Conservation (phyloP, 64 coral and sea anemone genomes). For the Platygyra sinensis region DNA sequence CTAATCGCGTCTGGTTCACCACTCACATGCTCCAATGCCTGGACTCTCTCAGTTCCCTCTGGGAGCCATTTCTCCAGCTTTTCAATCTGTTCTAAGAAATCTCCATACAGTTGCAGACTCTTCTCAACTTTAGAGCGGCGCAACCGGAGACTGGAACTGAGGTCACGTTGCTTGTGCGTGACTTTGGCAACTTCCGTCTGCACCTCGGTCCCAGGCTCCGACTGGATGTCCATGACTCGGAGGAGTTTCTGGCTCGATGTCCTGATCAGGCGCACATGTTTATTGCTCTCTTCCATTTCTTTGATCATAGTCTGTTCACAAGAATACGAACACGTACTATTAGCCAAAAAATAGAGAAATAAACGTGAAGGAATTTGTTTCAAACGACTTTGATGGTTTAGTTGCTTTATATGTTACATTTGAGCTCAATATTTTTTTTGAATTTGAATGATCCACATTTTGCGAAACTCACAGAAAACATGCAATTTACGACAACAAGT, state of each 20-base stretch:
- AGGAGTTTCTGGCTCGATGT: slow-evolving; percentile 76
- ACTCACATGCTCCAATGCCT: slow-evolving; percentile 28
- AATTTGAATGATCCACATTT: no score
- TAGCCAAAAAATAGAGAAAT: no score
- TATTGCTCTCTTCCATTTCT: slow-evolving; percentile 75
- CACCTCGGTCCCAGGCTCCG: slow-evolving; percentile 78
- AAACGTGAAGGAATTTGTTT: no score
- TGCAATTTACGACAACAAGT: no score
- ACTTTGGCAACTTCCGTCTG: slow-evolving; percentile 90
- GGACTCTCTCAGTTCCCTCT: slow-evolving; percentile 44
- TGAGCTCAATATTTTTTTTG: no score
- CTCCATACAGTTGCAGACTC: slow-evolving; percentile 72
- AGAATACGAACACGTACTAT: not conserved
- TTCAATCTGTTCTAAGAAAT: slow-evolving; percentile 74
- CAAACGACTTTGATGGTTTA: no score
- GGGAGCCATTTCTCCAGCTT: slow-evolving; percentile 80
- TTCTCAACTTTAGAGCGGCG: slow-evolving; percentile 68
- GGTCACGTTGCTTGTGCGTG: slow-evolving; percentile 67
- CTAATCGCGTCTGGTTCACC: slow-evolving; percentile 81
- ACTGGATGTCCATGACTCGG: slow-evolving; percentile 93
- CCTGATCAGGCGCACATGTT: slow-evolving; percentile 82
- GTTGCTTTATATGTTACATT: no score
- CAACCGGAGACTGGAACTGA: slow-evolving; percentile 71
- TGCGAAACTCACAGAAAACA: no score
- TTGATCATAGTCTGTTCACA: slow-evolving; percentile 73